A percentile compares a stretch with the other conserved stretches of the same genome.
Conservation (phyloP, 2,888 invertebrate genomes). For the Plagodis dolabraria region DNA sequence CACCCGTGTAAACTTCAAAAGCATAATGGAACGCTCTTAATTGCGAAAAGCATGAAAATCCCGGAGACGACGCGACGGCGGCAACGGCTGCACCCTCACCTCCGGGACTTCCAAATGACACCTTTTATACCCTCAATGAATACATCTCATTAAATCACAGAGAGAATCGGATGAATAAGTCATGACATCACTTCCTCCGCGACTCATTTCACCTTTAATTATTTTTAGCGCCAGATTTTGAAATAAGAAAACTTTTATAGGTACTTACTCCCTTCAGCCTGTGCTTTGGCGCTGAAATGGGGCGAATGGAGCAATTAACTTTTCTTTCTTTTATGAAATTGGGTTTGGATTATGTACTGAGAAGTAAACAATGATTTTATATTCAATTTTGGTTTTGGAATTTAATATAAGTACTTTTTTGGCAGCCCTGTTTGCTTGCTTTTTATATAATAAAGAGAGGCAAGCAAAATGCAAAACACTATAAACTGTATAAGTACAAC, state of each 20-base stretch:
- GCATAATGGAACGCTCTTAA: conserved; percentile 34
- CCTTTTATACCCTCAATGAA: conserved; percentile 49
- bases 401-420: no score
- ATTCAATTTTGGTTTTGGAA: no score
- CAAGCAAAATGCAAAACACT: no score
- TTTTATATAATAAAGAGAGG: no score
- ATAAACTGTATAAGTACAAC: no score
- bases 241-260: conserved; percentile 5
- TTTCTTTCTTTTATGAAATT: background rate
- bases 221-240: conserved; percentile 18
- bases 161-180: conserved; percentile 55
- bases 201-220: conserved; percentile 30
- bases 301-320: conserved; percentile 2
- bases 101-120: conserved; percentile 40
- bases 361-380: no score
- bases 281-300: conserved; percentile 4
- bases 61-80: conserved; percentile 1
- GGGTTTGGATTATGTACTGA: background rate
- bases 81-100: conserved; percentile 15
- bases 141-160: conserved; percentile 53
- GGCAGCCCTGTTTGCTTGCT: no score
- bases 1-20: conserved; percentile 19
- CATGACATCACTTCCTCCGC: conserved; percentile 52
- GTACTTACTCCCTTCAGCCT: background rate
- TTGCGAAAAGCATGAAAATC: conserved; percentile 36